These are phyloP conservation scores for Diloba caeruleocephala DNA, from an alignment of 2,888 invertebrate species.

Conservation along the genomic window DNA sequence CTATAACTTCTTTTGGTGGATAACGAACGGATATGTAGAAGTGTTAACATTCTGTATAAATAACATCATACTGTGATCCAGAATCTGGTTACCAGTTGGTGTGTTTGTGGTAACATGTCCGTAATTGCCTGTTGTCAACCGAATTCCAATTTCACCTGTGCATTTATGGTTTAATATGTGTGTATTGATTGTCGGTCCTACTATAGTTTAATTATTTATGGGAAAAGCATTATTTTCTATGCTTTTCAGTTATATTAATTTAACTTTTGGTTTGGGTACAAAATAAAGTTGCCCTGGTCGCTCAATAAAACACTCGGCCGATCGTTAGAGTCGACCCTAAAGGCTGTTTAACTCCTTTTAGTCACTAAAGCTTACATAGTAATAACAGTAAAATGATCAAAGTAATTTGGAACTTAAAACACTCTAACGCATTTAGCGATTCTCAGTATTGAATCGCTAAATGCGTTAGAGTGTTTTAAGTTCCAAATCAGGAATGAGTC, in stretches of 20 bases:
- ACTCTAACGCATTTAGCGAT: slow-evolving; percentile 5
- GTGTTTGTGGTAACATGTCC: slow-evolving; percentile 28
- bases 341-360: background rate
- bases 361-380: background rate
- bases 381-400: slow-evolving; percentile 2
- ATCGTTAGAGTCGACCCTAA: background rate
- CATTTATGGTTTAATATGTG: too few species aligned
- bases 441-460: too few species aligned
- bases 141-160: too few species aligned
- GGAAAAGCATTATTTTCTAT: slow-evolving; percentile 1
- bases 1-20: too few species aligned
- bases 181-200: slow-evolving; percentile 17
- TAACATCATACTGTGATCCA: slow-evolving; percentile 12
- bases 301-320: background rate
- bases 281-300: background rate
- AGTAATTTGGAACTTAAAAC: background rate
- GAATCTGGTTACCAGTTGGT: slow-evolving; percentile 27
- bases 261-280: too few species aligned
- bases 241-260: too few species aligned
- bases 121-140: slow-evolving; percentile 17
- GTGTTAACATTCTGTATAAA: slow-evolving; percentile 5
- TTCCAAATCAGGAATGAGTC: too few species aligned
- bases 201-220: slow-evolving; percentile 5
- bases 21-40: too few species aligned
- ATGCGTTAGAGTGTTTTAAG: too few species aligned